Percentiles rank a stretch among this genome's conserved stretches.
phyloP scores from a whole-genome alignment of 1,140 invertebrate species.

The Cydia fagiglandana region DNA sequence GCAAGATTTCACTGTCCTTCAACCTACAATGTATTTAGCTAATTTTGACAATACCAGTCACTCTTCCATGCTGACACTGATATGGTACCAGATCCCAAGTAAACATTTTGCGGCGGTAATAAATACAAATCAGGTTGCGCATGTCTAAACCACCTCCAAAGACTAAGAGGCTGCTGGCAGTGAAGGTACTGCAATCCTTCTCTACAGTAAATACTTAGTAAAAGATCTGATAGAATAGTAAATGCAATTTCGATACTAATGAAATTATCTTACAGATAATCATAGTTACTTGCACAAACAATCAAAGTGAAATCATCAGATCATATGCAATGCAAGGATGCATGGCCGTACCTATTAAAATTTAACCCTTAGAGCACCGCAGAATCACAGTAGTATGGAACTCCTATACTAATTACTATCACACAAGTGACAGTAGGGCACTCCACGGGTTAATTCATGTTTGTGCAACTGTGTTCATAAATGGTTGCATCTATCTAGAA shows the following conservation, averaged over 20 bases:
- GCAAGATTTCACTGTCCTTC: neutral
- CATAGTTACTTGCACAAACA: neutral
- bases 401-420: too few relatives aligned
- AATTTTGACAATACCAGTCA: neutral
- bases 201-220: neutral
- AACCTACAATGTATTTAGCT: neutral
- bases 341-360: neutral
- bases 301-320: neutral
- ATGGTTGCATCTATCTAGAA: constrained; percentile 22
- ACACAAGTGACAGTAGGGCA: too few relatives aligned
- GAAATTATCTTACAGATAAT: neutral
- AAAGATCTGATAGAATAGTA: neutral
- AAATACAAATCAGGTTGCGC: too few relatives aligned
- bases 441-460: neutral
- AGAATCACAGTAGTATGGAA: too few relatives aligned
- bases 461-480: neutral
- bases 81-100: too few relatives aligned
- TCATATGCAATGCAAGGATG: neutral
- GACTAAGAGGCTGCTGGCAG: neutral
- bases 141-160: neutral
- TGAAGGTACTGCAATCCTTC: neutral
- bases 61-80: too few relatives aligned
- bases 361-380: neutral
- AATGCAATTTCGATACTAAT: constrained; percentile 27
- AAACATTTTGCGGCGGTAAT: too few relatives aligned